Conservation (phyloP, 2,113 vertebrate genomes). For the Rhynchomys soricoides region DNA sequence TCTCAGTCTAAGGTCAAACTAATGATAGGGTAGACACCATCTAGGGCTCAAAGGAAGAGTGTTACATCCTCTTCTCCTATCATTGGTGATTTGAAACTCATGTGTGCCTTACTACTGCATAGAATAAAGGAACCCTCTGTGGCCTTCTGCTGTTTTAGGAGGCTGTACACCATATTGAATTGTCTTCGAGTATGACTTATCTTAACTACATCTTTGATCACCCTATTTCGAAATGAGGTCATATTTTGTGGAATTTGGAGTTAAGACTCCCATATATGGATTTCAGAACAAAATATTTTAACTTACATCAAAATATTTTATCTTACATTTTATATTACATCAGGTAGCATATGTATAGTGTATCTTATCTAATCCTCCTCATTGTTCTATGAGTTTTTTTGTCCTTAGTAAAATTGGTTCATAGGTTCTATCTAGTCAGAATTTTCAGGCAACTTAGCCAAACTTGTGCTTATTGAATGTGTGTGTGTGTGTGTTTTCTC, state of each 20-base stretch:
- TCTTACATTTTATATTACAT: background rate
- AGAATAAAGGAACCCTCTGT: background rate
- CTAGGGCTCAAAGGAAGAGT: background rate
- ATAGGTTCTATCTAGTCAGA: background rate
- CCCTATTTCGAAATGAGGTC: background rate
- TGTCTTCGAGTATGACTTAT: background rate
- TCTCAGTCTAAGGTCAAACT: background rate
- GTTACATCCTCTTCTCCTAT: background rate
- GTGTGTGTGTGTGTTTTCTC: slow-evolving; percentile 20
- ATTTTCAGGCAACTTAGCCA: background rate
- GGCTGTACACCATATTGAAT: background rate
- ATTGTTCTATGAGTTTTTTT: background rate
- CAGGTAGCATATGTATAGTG: background rate
- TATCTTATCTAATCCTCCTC: background rate
- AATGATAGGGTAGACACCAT: background rate
- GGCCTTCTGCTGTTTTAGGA: background rate
- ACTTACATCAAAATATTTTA: no score
- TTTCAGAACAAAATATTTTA: background rate
- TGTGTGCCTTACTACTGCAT: background rate
- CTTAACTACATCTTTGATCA: background rate
- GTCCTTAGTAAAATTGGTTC: background rate
- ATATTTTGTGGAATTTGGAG: background rate
- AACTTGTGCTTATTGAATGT: background rate
- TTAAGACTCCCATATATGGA: background rate
- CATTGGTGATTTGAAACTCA: background rate